A percentile compares a stretch with the other conserved stretches of the same genome.
Conservation (phyloP, 2,888 invertebrate species). For the Apomyelois bistriatella region DNA sequence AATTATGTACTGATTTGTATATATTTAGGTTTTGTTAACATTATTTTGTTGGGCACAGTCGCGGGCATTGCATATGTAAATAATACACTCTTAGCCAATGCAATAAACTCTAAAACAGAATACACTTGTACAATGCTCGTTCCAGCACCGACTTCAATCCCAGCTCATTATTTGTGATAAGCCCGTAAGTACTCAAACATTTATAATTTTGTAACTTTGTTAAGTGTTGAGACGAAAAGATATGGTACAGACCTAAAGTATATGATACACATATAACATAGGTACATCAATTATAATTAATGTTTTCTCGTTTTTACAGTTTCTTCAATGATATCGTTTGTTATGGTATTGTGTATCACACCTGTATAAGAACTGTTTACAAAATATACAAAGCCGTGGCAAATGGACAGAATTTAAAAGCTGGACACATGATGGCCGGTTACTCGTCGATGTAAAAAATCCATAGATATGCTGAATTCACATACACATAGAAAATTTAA, state of each 20-base stretch:
- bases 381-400: slow-evolving; percentile 43
- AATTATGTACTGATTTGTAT: too few relatives aligned
- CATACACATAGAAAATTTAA: not conserved
- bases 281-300: not conserved
- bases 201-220: too few relatives aligned
- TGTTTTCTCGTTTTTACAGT: too few relatives aligned
- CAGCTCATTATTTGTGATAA: too few relatives aligned
- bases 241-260: not conserved
- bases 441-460: slow-evolving; percentile 30
- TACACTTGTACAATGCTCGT: too few relatives aligned
- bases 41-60: too few relatives aligned
- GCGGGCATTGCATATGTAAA: too few relatives aligned
- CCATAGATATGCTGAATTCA: slow-evolving; percentile 2
- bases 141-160: too few relatives aligned
- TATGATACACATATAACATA: not conserved
- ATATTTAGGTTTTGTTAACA: too few relatives aligned
- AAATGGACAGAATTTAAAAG: slow-evolving; percentile 22
- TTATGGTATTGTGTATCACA: slow-evolving; percentile 18
- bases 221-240: not conserved
- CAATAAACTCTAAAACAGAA: too few relatives aligned
- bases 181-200: too few relatives aligned
- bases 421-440: slow-evolving; percentile 41
- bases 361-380: slow-evolving; percentile 44
- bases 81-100: too few relatives aligned
- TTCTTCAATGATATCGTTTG: not conserved